Evolutionary conservation across 2,888 invertebrate genomes (phyloP), one percentile per base, ranked within the genome.

Genomic region (Pollenia amentaria): DNA sequence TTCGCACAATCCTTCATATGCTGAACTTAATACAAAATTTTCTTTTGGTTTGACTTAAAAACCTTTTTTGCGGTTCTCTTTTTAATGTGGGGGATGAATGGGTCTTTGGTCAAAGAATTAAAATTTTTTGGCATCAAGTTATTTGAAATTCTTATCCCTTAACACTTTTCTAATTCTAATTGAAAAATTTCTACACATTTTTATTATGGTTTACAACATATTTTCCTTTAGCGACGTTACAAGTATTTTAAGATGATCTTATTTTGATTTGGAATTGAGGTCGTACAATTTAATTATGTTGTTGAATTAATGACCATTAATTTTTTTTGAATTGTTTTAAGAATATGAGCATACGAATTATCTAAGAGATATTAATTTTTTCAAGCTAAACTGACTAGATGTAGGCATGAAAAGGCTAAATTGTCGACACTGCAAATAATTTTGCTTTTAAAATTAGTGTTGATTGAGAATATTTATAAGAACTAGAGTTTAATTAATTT

Each of bases 31-130:
- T 10, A 29, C 16, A 12, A 21, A 40, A 62, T 57, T 67, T 38
- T 57, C 29, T 67, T 78, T 48, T 40, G 48, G 21, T 51, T 57
- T 69, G 40, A 60, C n/a, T 69, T 78, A 12, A n/a, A 65, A 60
- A 51, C 18, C 18, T 21, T 69, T 40, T 51, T 55, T 57, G 46
- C 14, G 69, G 48, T 48, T 55, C 2, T 29, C 4, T 14, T 42
- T 51, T 51, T 16, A 29, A 40, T 51, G n/a, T 12, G 76, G 29
- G n/a, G 40, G 64, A 8, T 57, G 10, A 18, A 6, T 2, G 62
- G n/a, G 14, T 9, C 10, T n/a, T 62, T 62, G 62, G 16, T 16
- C 14, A n/a, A 62, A 11, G 40, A 62, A 62, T 29, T 29, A 1
- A 3, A 6, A 29, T 29, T 29, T 29, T 29, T 29, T 29, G 4